Conservation (phyloP, 2,113 vertebrate genomes). For the Notechis scutatus region DNA sequence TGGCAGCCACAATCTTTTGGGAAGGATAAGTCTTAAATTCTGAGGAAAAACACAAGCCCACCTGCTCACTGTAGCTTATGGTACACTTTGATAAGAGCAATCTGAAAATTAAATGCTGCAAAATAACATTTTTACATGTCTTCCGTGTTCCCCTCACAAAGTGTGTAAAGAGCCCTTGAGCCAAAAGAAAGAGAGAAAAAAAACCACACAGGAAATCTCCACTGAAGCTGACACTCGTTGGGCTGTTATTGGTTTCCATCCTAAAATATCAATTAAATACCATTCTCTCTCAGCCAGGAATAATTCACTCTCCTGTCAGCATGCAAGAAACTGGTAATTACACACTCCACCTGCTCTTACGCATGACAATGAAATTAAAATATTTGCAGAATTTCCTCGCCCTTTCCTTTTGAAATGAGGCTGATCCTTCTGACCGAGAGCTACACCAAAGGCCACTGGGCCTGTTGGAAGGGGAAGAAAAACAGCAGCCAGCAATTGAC, state of each 20-base stretch:
- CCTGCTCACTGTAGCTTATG: rapidly evolving
- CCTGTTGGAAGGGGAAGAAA: slow-evolving; percentile 39
- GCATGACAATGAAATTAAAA: slow-evolving; percentile 74
- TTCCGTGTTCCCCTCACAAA: not conserved
- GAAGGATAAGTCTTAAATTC: not conserved
- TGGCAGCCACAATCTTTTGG: not conserved
- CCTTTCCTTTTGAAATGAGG: slow-evolving; percentile 52
- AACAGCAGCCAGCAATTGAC: slow-evolving; percentile 56
- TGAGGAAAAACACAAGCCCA: not conserved
- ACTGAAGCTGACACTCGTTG: slow-evolving; percentile 6
- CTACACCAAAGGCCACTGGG: slow-evolving; percentile 45
- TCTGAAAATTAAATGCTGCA: slow-evolving; percentile 6
- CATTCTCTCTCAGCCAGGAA: slow-evolving; percentile 56
- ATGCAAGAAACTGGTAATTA: slow-evolving; percentile 56
- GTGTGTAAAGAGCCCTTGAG: not conserved
- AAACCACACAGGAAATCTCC: slow-evolving; percentile 19
- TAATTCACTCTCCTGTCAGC: slow-evolving; percentile 40
- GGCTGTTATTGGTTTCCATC: slow-evolving; percentile 38
- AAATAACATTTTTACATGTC: slow-evolving; percentile 1
- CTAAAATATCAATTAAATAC: slow-evolving; percentile 52
- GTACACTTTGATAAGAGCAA: not conserved
- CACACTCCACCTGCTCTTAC: slow-evolving; percentile 68
- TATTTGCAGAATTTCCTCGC: slow-evolving; percentile 77
- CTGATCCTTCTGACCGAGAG: slow-evolving; percentile 55
- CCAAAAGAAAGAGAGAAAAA: not conserved